Conservation (phyloP, 2,113 vertebrate genomes). For the Brienomyrus longianalis region DNA sequence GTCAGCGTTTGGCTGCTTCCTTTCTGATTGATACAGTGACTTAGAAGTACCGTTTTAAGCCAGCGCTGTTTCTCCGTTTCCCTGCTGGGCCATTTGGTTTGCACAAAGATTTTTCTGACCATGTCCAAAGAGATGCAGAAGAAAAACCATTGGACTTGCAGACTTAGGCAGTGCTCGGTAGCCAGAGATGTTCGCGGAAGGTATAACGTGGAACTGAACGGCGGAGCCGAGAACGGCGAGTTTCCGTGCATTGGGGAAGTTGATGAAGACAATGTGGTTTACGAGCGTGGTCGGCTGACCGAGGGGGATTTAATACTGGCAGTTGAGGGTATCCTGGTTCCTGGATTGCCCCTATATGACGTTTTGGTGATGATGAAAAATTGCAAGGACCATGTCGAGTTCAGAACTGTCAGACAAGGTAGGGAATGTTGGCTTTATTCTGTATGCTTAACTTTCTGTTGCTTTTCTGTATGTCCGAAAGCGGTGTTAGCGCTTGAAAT, state of each 20-base stretch:
- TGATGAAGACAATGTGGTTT: conserved; percentile 47
- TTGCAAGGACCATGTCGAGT: conserved; percentile 75
- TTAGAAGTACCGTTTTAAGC: conserved; percentile 32
- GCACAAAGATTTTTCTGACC: conserved; percentile 37
- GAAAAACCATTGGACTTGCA: conserved; percentile 82
- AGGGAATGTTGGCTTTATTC: conserved; percentile 34
- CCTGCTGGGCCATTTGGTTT: conserved; percentile 33
- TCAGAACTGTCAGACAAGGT: conserved; percentile 89
- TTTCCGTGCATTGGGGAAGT: conserved; percentile 73
- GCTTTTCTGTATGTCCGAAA: not conserved
- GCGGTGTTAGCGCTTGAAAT: not conserved
- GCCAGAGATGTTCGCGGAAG: conserved; percentile 69
- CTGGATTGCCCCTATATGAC: conserved; percentile 89
- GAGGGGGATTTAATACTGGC: conserved; percentile 85
- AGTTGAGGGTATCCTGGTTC: conserved; percentile 82
- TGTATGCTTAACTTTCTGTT: not conserved
- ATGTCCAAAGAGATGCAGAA: conserved; percentile 81
- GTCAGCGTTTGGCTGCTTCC: conserved; percentile 49
- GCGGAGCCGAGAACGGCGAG: conserved; percentile 88
- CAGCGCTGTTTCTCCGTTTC: conserved; percentile 14
- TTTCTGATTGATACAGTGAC: conserved; percentile 31
- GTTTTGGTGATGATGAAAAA: conserved; percentile 75
- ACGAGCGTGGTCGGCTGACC: conserved; percentile 58
- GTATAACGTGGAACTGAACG: conserved; percentile 69
- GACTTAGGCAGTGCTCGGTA: conserved; percentile 72